Evolutionary conservation across 2,797 vertebrate genomes (phyloP).

Genomic region (Poeciliopsis turneri): DNA sequence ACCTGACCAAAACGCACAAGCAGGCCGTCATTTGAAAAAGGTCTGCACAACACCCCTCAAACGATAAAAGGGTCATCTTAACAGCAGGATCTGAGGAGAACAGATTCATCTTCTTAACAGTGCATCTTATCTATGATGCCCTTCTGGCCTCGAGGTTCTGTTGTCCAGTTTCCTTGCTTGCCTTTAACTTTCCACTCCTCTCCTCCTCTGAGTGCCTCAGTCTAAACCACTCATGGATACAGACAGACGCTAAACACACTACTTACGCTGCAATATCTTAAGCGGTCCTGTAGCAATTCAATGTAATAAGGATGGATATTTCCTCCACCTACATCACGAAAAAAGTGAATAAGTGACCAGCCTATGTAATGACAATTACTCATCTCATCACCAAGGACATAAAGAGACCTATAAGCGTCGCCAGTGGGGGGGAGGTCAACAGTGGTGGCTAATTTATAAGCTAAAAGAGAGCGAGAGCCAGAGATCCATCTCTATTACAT

Average conservation of each 20-base stretch:
- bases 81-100: constrained; percentile 10
- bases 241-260: not conserved
- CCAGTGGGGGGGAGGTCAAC: constrained; percentile 56
- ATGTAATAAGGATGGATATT: constrained; percentile 5
- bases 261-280: constrained; percentile 35
- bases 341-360: constrained; percentile 15
- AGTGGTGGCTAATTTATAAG: constrained; percentile 50
- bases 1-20: not conserved
- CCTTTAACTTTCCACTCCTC: not conserved
- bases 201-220: not conserved
- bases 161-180: not conserved
- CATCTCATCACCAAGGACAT: constrained; percentile 22
- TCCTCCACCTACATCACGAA: not conserved
- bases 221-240: not conserved
- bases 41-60: constrained; percentile 15
- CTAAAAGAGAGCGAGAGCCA: constrained; percentile 40
- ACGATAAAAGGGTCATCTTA: constrained; percentile 31
- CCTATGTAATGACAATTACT: constrained; percentile 26
- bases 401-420: constrained; percentile 24
- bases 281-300: constrained; percentile 18
- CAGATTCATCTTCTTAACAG: not conserved
- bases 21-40: constrained; percentile 15
- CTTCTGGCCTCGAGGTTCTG: constrained; percentile 13
- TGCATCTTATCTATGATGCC: constrained; percentile 1
- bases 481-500: constrained; percentile 74